Conservation (phyloP, 2,113 vertebrate species). For the Bubo scandiacus region DNA sequence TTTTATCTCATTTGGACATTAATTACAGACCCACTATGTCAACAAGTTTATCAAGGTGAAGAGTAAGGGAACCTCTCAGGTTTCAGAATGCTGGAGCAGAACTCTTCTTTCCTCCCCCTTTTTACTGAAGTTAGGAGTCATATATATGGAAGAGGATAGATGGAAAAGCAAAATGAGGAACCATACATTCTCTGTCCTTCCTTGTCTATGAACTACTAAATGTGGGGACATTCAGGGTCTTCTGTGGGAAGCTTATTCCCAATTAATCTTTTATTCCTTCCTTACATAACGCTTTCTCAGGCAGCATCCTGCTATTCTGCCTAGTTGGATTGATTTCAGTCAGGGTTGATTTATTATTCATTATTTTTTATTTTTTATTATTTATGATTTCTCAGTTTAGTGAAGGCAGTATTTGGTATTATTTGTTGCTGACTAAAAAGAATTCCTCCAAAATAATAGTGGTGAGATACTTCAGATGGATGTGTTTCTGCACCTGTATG, state of each 20-base stretch:
- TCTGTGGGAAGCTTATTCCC: neutral
- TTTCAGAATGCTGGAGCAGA: neutral
- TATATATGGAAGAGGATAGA: neutral
- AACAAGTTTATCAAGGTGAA: fast-evolving
- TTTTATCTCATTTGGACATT: neutral
- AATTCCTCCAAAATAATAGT: neutral
- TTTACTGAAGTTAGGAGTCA: neutral
- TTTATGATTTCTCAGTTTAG: neutral
- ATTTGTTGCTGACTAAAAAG: neutral
- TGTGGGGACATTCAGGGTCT: neutral
- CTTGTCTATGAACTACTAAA: neutral
- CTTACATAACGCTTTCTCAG: neutral
- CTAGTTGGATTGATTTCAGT: neutral
- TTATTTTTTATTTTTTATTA: neutral
- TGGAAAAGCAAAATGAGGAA: neutral
- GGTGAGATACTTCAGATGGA: neutral
- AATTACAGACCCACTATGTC: neutral
- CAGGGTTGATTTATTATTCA: neutral
- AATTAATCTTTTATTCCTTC: neutral
- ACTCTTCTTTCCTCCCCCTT: neutral
- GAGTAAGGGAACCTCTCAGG: neutral
- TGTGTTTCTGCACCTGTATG: neutral
- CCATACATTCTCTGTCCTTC: neutral
- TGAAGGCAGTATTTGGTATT: neutral
- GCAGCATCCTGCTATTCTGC: neutral